These are phyloP conservation scores for Jordanella pulchra DNA, from an alignment of 2,797 vertebrate species.

Conservation along the genomic window DNA sequence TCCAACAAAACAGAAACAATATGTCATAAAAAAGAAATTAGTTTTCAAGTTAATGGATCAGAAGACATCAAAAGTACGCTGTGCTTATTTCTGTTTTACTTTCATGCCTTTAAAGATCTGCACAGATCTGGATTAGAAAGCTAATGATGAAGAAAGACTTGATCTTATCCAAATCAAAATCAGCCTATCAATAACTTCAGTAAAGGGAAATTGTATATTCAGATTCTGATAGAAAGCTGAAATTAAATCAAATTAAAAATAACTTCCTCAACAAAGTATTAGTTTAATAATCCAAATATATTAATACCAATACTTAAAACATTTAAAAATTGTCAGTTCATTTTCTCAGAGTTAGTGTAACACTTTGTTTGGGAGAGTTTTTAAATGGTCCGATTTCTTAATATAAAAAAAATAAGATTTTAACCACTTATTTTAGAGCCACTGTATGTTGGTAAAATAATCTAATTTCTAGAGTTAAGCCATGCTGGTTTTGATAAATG, in stretches of 20 bases:
- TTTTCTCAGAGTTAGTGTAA: not conserved
- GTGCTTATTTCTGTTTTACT: not conserved
- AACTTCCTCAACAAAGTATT: not conserved
- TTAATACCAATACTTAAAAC: not conserved
- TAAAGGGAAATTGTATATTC: not conserved
- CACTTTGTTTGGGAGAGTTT: not conserved
- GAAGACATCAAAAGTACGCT: not conserved
- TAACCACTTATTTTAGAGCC: not conserved
- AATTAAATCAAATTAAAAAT: not conserved
- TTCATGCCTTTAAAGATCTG: not conserved
- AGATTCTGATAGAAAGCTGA: too few relatives aligned
- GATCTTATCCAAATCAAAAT: not conserved
- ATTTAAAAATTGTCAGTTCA: not conserved
- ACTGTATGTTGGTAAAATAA: not conserved
- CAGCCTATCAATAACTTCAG: not conserved
- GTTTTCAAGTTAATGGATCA: not conserved
- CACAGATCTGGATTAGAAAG: not conserved
- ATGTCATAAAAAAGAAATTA: not conserved
- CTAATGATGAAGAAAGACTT: not conserved
- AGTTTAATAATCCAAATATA: not conserved
- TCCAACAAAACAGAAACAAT: too few relatives aligned
- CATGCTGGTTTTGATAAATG: not conserved
- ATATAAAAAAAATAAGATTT: not conserved
- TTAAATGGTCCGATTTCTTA: too few relatives aligned
- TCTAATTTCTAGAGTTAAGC: not conserved